phyloP scores from a whole-genome alignment of 2,797 vertebrate genomes.

The Masticophis lateralis region DNA sequence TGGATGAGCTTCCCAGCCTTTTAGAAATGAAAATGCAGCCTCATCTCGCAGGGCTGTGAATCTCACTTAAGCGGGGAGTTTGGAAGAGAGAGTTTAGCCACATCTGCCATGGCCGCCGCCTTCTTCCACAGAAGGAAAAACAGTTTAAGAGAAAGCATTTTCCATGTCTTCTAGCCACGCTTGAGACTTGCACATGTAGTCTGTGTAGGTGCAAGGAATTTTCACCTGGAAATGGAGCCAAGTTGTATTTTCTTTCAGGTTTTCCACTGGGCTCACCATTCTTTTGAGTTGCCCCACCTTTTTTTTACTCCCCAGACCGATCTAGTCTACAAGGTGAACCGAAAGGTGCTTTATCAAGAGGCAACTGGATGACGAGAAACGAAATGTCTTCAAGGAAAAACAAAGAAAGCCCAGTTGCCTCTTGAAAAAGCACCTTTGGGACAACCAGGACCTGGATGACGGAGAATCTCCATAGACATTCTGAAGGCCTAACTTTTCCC shows the following conservation, averaged over 20 bases:
- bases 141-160: background rate
- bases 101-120: background rate
- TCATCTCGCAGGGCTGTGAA: background rate
- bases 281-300: background rate
- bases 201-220: background rate
- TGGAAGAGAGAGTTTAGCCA: background rate
- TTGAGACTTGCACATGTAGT: background rate
- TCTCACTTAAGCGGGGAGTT: background rate
- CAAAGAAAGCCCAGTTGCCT: too few relatives aligned
- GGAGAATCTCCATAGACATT: fast-evolving
- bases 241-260: background rate
- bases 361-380: too few relatives aligned
- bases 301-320: background rate
- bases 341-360: too few relatives aligned
- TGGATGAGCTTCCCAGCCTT: background rate
- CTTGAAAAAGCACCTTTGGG: too few relatives aligned
- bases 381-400: too few relatives aligned
- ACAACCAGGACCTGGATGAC: too few relatives aligned
- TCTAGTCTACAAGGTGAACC: background rate
- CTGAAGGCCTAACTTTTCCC: background rate
- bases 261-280: background rate
- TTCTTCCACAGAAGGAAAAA: background rate
- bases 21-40: background rate
- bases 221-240: background rate
- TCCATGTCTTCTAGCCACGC: background rate